Percentiles rank a stretch among this genome's conserved stretches.
phyloP scores from a whole-genome alignment of 2,113 vertebrate species.

The Hippocampus zosterae region DNA sequence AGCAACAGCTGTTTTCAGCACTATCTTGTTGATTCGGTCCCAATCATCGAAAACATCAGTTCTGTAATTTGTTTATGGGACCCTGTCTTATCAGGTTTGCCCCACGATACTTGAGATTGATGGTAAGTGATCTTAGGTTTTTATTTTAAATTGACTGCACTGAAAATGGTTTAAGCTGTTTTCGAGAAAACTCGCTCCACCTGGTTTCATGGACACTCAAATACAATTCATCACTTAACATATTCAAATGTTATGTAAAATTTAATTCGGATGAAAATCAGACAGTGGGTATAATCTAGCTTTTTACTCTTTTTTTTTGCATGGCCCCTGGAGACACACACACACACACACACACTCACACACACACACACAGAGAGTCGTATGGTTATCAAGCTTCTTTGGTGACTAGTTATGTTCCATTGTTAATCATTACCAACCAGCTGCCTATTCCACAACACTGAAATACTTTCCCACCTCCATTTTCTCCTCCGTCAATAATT shows the following conservation, averaged over 20 bases:
- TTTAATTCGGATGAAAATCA: background rate
- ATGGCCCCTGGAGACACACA: background rate
- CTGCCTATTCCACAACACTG: slow-evolving; percentile 17
- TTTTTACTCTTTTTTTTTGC: background rate
- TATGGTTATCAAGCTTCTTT: slow-evolving; percentile 28
- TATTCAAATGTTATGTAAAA: background rate
- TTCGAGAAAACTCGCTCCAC: background rate
- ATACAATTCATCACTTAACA: background rate
- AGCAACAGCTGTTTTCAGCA: slow-evolving; percentile 77
- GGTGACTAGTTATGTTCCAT: slow-evolving; percentile 24
- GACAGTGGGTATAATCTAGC: background rate
- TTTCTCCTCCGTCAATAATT: slow-evolving; percentile 2
- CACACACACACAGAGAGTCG: background rate
- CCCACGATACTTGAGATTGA: background rate
- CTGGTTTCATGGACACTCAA: background rate
- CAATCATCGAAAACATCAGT: background rate
- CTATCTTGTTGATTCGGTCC: slow-evolving; percentile 17
- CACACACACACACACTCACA: background rate
- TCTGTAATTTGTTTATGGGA: background rate
- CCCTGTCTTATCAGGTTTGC: background rate
- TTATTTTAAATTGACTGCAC: background rate
- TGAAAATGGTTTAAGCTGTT: background rate
- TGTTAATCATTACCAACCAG: slow-evolving; percentile 60
- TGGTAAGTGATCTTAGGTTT: background rate
- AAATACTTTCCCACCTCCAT: slow-evolving; percentile 24